Evolutionary conservation across 35 echinoderm and acorn worm genomes (phyloP), one percentile per base, ranked within the genome.

Genomic region (Eucidaris tribuloides): DNA sequence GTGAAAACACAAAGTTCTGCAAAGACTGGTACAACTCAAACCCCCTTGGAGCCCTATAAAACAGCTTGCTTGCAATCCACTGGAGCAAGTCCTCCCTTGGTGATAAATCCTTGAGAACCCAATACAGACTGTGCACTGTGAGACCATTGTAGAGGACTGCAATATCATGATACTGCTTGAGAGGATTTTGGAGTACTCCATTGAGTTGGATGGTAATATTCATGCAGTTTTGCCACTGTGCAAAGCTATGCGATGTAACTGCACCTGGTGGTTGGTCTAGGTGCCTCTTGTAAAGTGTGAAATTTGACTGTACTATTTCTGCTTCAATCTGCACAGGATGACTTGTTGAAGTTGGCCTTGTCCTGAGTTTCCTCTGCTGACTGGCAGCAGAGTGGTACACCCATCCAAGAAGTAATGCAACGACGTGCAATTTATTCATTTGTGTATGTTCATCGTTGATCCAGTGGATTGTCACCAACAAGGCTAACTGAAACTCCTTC

Each of bases 101-200:
- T 45, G 57, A 40, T 15, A 62, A n/a, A 15, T 66, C 77, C 2
- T 46, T 66, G 38, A 94, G 74, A 15, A 46, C 42, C 22, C 18
- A 41, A 68, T 60, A 81, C 37, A 94, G 4, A 50, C 78, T 80
- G 65, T 90, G 86, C 30, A 94, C 50, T 1, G 86, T 7, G 0
- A 66, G 57, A 39, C 92, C 92, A 76, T 90, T 90, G 82, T 82
- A 94, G 13, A 94, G 56, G 4, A 94, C 55, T 15, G 92, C 23
- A 39, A 89, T 57, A 63, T 94, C 87, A 50, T 76, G 76, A 40
- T 23, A 62, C 18, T 61, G 29, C 0, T 74, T 61, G 58, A 85
- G 71, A 0, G 88, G 68, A 23, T 49, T 13, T 24, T 80, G 55
- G 4, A 94, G 66, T 17, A 86, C 34, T 5, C 45, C 83, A 45